phyloP scores from a whole-genome alignment of 2,888 invertebrate species.

The Coecobrya sp. region DNA sequence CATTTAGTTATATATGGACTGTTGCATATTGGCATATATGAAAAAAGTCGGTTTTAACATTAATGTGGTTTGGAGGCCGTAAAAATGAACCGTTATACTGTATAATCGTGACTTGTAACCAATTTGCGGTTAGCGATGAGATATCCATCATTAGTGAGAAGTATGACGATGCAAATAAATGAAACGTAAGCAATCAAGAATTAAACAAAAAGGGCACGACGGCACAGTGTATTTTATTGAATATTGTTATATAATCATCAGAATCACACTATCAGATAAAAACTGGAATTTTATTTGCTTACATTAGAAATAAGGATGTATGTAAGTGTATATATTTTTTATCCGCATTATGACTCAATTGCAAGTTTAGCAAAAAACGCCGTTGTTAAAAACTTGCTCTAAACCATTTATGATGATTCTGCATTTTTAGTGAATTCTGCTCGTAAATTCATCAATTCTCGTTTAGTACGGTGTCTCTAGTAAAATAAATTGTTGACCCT shows the following conservation, averaged over 20 bases:
- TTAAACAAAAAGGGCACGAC: constrained; percentile 18
- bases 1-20: too few relatives aligned
- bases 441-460: too few relatives aligned
- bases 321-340: too few relatives aligned
- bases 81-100: too few relatives aligned
- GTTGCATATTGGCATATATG: too few relatives aligned
- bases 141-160: background rate
- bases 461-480: background rate
- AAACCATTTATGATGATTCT: too few relatives aligned
- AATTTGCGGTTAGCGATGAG: too few relatives aligned
- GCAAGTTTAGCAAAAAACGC: background rate
- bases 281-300: background rate
- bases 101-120: too few relatives aligned
- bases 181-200: background rate
- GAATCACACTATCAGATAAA: constrained; percentile 2
- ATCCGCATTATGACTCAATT: background rate
- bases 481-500: background rate
- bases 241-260: background rate
- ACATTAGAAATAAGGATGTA: background rate
- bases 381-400: background rate
- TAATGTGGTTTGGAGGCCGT: too few relatives aligned
- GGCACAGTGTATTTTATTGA: constrained; percentile 19
- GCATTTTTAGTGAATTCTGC: too few relatives aligned
- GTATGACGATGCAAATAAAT: background rate
- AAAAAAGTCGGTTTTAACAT: too few relatives aligned